These are phyloP conservation scores for Helleia helle DNA, from an alignment of 2,888 invertebrate genomes.

Conservation along the genomic window DNA sequence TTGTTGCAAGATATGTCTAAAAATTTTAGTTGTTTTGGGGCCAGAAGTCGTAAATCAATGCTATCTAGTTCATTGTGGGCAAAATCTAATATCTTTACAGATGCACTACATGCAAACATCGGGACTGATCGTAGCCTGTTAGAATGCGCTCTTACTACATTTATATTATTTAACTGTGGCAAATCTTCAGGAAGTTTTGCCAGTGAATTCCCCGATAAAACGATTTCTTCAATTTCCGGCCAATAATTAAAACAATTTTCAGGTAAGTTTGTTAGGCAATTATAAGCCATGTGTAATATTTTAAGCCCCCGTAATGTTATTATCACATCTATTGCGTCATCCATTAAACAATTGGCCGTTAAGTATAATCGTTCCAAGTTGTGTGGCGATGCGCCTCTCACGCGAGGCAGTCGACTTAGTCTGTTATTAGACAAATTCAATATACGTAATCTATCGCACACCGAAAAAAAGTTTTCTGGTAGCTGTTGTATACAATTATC, in stretches of 20 bases:
- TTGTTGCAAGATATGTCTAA: slow-evolving; percentile 89
- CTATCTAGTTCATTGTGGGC: slow-evolving; percentile 90
- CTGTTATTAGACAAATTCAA: slow-evolving; percentile 88
- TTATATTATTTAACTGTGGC: slow-evolving; percentile 79
- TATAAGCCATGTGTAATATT: slow-evolving; percentile 85
- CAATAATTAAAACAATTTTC: slow-evolving; percentile 83
- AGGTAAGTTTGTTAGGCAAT: slow-evolving; percentile 81
- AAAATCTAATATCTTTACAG: slow-evolving; percentile 85
- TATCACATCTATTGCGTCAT: slow-evolving; percentile 78
- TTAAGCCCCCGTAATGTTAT: slow-evolving; percentile 77
- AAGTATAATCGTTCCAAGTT: slow-evolving; percentile 79
- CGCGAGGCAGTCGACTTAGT: slow-evolving; percentile 78
- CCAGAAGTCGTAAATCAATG: slow-evolving; percentile 82
- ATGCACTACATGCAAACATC: slow-evolving; percentile 81
- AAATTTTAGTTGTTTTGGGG: slow-evolving; percentile 88
- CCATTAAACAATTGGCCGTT: slow-evolving; percentile 84
- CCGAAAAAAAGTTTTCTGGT: slow-evolving; percentile 84
- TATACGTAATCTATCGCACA: slow-evolving; percentile 76
- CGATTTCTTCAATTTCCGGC: slow-evolving; percentile 86
- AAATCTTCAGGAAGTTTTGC: slow-evolving; percentile 84
- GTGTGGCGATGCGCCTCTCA: slow-evolving; percentile 74
- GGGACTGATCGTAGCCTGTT: slow-evolving; percentile 85
- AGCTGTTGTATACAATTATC: slow-evolving; percentile 83
- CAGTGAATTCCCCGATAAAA: slow-evolving; percentile 87
- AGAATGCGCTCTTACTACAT: slow-evolving; percentile 86